Evolutionary conservation across 2,888 invertebrate genomes (phyloP).

Genomic region (Brassicogethes aeneus): DNA sequence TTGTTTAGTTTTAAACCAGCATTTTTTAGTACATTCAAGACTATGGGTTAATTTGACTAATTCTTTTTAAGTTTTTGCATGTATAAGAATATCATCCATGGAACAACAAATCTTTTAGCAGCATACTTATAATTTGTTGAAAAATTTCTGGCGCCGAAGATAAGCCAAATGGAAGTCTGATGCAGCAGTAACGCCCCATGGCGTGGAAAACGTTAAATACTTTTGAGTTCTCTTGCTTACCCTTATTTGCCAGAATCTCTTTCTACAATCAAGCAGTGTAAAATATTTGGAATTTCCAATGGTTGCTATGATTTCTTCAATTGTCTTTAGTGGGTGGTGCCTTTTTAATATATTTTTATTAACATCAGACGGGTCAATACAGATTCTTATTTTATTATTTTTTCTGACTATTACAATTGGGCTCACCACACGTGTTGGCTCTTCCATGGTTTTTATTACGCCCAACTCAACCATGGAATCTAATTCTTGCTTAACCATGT

Average conservation of each 20-base stretch:
- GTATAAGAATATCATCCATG: conserved; percentile 17
- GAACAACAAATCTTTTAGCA: background rate
- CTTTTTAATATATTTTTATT: conserved; percentile 7
- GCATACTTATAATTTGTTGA: background rate
- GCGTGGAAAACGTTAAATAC: no score
- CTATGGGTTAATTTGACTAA: background rate
- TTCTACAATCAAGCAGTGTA: conserved; percentile 6
- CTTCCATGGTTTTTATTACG: background rate
- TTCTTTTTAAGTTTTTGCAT: conserved; percentile 16
- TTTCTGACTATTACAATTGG: background rate
- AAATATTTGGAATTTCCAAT: background rate
- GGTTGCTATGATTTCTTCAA: conserved; percentile 6
- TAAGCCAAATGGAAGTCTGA: conserved; percentile 14
- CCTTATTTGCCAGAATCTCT: conserved; percentile 8
- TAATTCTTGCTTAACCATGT: no score
- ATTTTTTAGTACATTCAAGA: background rate
- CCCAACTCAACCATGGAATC: background rate
- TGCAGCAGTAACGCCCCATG: conserved; percentile 6
- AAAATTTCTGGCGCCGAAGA: background rate
- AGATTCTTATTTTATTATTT: no score
- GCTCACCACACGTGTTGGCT: background rate
- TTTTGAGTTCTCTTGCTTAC: conserved; percentile 6
- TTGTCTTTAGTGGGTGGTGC: conserved; percentile 6
- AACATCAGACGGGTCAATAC: conserved; percentile 1
- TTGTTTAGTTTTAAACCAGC: conserved; percentile 19